phyloP scores from a whole-genome alignment of 2,888 invertebrate genomes.

The Tipula confusa region DNA sequence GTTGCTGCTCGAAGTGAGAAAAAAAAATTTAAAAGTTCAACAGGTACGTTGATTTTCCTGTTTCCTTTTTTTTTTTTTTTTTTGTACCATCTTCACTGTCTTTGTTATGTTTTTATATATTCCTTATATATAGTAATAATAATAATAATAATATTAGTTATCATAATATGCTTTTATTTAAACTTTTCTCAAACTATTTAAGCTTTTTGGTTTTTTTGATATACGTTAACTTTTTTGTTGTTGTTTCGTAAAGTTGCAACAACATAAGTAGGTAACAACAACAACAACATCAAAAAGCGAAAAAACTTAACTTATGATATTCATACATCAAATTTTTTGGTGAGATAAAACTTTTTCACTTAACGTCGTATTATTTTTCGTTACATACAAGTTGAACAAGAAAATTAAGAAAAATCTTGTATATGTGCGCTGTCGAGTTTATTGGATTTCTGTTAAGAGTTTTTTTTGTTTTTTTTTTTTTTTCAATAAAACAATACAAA shows the following conservation, averaged over 20 bases:
- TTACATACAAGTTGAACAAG: neutral
- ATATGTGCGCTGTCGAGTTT: neutral
- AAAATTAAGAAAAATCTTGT: neutral
- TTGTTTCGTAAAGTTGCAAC: neutral
- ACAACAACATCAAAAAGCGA: no score
- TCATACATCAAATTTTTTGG: neutral
- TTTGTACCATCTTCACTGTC: neutral
- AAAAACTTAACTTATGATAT: neutral
- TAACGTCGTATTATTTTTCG: neutral
- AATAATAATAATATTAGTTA: neutral
- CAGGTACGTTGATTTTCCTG: neutral
- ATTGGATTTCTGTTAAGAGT: neutral
- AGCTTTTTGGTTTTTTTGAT: neutral
- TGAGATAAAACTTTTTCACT: conserved; percentile 20
- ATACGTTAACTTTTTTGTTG: neutral
- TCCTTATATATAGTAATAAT: no score
- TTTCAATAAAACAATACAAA: neutral
- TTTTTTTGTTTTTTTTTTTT: no score
- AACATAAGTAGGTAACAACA: neutral
- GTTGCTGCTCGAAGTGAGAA: neutral
- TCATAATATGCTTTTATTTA: conserved; percentile 4
- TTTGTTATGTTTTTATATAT: neutral
- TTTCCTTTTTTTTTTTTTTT: neutral
- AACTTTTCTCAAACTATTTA: neutral
- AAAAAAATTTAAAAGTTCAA: conserved; percentile 3